Percentiles rank a stretch among this genome's conserved stretches.
Conservation (phyloP, 2,113 vertebrate species). For the Rhinoptilus africanus region DNA sequence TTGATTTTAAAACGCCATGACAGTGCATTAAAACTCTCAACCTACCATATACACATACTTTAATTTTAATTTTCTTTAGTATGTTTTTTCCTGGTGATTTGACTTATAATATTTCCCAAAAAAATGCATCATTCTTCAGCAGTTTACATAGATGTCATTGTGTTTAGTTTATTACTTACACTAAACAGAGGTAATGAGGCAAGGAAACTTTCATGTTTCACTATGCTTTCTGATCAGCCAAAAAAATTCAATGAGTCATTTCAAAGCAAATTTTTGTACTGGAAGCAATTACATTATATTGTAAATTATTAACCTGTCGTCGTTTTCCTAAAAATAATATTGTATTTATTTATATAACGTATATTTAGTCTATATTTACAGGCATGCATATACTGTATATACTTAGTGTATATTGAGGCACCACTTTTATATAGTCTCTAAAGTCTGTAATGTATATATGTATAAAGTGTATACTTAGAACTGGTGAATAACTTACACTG, state of each 20-base stretch:
- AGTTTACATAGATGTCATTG: background rate
- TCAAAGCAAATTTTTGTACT: background rate
- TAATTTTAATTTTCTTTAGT: background rate
- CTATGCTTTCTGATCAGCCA: background rate
- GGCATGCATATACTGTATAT: background rate
- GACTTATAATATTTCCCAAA: background rate
- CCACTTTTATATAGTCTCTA: background rate
- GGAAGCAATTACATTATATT: background rate
- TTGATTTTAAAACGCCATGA: background rate
- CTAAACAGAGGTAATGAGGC: background rate
- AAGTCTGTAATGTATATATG: background rate
- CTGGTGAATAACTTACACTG: background rate
- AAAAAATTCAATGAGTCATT: background rate
- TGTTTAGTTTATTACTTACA: background rate
- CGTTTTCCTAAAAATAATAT: background rate
- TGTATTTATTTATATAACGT: background rate
- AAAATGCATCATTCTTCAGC: background rate
- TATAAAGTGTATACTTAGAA: background rate
- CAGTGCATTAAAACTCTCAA: background rate
- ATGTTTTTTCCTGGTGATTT: background rate
- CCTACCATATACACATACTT: background rate
- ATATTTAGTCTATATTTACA: background rate
- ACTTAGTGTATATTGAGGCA: background rate
- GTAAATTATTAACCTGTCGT: background rate
- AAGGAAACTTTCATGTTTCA: background rate